Conservation (phyloP, 2,888 invertebrate genomes). For the Melipona bicolor region DNA sequence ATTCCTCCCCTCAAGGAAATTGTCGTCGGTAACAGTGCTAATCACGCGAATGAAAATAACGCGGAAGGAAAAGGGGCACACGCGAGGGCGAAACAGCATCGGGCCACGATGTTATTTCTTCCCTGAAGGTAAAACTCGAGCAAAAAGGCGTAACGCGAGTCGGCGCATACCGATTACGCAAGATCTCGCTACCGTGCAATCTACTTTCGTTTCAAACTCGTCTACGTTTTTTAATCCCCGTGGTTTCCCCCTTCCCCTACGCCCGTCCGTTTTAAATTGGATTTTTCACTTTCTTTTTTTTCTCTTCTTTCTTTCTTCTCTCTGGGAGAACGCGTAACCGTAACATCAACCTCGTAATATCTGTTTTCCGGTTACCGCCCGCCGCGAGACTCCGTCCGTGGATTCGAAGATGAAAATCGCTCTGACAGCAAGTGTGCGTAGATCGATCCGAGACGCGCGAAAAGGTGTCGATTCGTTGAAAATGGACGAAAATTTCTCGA, state of each 20-base stretch:
- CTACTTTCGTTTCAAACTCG: conserved; percentile 6
- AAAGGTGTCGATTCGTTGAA: neutral
- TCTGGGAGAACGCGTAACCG: neutral
- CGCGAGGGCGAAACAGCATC: neutral
- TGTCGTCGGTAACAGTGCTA: neutral
- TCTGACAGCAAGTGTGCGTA: neutral
- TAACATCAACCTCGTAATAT: conserved; percentile 9
- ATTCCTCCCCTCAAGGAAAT: neutral
- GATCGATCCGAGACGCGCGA: neutral
- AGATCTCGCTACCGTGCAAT: neutral
- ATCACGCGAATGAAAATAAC: neutral
- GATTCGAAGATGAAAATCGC: no score
- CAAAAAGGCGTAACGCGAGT: neutral
- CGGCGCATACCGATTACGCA: conserved; percentile 20
- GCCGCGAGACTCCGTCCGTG: neutral
- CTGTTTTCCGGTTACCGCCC: neutral
- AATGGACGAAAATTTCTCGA: conserved; percentile 10
- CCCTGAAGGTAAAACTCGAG: neutral
- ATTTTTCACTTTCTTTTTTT: neutral
- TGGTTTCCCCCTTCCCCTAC: neutral
- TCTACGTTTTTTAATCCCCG: conserved; percentile 31
- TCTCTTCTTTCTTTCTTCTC: no score
- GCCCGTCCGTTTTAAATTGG: conserved; percentile 16
- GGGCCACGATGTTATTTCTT: neutral
- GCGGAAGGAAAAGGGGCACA: neutral